phyloP scores from a whole-genome alignment of 2,797 vertebrate species.

The Macrochelys suwanniensis region DNA sequence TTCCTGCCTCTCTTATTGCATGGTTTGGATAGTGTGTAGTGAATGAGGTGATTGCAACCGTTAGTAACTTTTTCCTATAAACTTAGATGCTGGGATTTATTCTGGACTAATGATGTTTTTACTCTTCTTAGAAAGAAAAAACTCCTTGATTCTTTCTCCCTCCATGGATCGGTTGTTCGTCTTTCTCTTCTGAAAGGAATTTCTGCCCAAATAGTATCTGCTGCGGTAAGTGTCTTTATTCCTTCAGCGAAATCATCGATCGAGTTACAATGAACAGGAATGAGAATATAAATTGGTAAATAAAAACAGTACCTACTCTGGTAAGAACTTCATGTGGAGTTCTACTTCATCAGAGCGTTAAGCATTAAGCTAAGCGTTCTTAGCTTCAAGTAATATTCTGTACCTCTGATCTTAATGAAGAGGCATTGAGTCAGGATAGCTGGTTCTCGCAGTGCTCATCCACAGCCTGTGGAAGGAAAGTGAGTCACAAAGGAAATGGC shows the following conservation, averaged over 20 bases:
- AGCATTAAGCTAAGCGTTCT: too few relatives aligned
- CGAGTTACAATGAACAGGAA: accelerated
- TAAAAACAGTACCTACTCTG: constrained; percentile 5
- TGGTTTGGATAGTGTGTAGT: neutral
- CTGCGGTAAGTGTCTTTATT: constrained; percentile 88
- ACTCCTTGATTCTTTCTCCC: constrained; percentile 80
- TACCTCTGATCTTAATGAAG: neutral
- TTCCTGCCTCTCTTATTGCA: neutral
- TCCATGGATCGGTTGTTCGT: constrained; percentile 94
- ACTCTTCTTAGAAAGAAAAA: constrained; percentile 81
- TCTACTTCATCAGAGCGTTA: constrained; percentile 42
- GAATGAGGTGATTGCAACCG: neutral
- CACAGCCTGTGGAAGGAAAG: neutral
- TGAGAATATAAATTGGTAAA: neutral
- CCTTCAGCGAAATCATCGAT: neutral
- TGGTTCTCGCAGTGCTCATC: neutral
- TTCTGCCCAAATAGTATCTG: constrained; percentile 97
- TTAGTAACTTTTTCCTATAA: neutral
- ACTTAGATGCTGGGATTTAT: neutral
- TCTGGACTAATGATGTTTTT: neutral
- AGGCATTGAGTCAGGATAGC: neutral
- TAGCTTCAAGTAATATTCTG: neutral
- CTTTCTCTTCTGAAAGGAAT: constrained; percentile 94
- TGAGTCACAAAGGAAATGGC: neutral
- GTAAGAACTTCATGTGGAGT: constrained; percentile 24